Base-by-base conservation (phyloP, 2,113 vertebrate species). In the Thunnus thynnus region DNA sequence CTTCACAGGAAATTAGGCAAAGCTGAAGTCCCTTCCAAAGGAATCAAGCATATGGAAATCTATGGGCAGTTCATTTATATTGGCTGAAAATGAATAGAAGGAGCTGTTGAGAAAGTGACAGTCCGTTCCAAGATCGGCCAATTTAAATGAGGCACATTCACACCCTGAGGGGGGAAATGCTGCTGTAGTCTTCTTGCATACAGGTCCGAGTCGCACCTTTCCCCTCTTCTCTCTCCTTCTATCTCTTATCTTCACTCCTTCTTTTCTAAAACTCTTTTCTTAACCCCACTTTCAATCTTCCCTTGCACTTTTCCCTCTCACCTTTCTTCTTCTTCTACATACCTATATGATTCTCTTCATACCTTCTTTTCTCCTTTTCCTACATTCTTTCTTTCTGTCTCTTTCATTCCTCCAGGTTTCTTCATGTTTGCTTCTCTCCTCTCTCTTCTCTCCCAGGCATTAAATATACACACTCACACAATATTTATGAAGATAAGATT, bases 31-130 rank as follows among this genome's bases (percentile, higher is more conserved):
- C 58, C 65, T 80, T 88, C 86, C 83, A 91, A 88, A 81, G 76
- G 76, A 87, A 89, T 89, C 83, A 82, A 72, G 85, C 85, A 68
- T 85, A 89, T 90, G 91, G 83, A 93, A 91, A 90, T 87, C 79
- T 83, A 89, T 83, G 89, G 84, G 81, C 68, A 75, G 66, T 78
- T 86, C n/a, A 86, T 93, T 91, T 89, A 76, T 77, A 57, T 88
- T 92, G 92, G 87, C 89, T 76, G 66, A 67, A 85, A 83, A 86
- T 89, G 72, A 90, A 90, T 82, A 60, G 66, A 86, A 52, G 78
- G 87, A 83, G 82, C 81, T 89, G 88, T 87, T 89, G 76, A 85
- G 80, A 89, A 74, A 88, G 71, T 63, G 64, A 80, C 27, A 71
- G 60, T 61, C 44, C 3, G 60, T 83, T 92, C 91, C 87, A 91